Conservation (phyloP, 2,113 vertebrate genomes). For the Noturus placidus region DNA sequence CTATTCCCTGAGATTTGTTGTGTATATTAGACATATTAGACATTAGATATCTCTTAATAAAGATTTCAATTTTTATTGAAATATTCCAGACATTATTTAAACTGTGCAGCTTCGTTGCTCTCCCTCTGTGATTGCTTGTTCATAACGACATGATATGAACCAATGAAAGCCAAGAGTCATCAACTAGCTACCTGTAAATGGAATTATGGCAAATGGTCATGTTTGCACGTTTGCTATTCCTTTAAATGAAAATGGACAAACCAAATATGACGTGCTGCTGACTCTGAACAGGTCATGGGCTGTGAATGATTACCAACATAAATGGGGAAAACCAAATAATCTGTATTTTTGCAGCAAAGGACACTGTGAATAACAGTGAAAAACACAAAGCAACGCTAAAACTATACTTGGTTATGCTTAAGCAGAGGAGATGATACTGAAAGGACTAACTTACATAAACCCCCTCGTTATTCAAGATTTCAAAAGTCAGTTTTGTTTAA, state of each 20-base stretch:
- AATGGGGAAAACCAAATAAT: neutral
- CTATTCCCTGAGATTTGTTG: slow-evolving; percentile 48
- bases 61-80: slow-evolving; percentile 10
- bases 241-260: neutral
- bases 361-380: neutral
- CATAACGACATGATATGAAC: no score
- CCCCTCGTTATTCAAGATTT: neutral
- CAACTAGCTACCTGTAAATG: neutral
- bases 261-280: neutral
- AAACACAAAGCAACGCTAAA: neutral
- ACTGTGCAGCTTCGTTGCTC: neutral
- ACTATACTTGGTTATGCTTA: neutral
- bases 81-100: neutral
- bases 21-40: slow-evolving; percentile 13
- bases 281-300: neutral
- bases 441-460: neutral
- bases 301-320: neutral
- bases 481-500: neutral
- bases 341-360: neutral
- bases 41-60: slow-evolving; percentile 18
- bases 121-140: neutral
- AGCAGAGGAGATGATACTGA: neutral
- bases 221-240: neutral
- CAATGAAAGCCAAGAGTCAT: neutral
- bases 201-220: neutral